Evolutionary conservation across 2,888 invertebrate species (phyloP).

Genomic region (Eristalis tenax): DNA sequence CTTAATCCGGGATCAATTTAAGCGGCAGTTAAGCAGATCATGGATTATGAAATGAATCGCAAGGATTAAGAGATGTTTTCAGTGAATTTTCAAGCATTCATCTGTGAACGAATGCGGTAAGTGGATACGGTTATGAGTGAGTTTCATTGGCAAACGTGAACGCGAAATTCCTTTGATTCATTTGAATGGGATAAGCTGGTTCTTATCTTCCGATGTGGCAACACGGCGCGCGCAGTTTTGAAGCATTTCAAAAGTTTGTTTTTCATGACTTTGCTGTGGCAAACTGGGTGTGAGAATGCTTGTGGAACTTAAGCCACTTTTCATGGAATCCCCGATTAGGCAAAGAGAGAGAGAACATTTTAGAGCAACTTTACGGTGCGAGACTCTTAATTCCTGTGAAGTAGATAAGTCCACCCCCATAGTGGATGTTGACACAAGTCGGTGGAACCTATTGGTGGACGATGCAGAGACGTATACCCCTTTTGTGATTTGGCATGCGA

Average conservation of each 20-base stretch:
- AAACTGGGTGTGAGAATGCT: not conserved
- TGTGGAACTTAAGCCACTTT: not conserved
- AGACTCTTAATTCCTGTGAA: too few relatives aligned
- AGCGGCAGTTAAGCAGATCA: slow-evolving; percentile 53
- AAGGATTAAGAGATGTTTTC: slow-evolving; percentile 57
- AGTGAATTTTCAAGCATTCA: not conserved
- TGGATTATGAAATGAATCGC: slow-evolving; percentile 53
- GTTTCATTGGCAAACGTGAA: not conserved
- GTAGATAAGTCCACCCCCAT: too few relatives aligned
- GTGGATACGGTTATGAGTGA: not conserved
- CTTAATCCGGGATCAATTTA: slow-evolving; percentile 50
- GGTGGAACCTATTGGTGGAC: too few relatives aligned
- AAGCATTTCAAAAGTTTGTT: not conserved
- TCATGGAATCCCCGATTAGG: too few relatives aligned
- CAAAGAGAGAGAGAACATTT: too few relatives aligned
- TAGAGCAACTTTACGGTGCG: too few relatives aligned
- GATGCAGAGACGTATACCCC: too few relatives aligned
- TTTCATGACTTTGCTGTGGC: not conserved
- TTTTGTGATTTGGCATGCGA: too few relatives aligned
- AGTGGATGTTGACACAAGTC: too few relatives aligned
- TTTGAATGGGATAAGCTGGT: not conserved
- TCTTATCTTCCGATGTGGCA: not conserved
- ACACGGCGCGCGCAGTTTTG: not conserved
- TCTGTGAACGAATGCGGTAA: slow-evolving; percentile 7
- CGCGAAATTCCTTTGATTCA: not conserved